These are phyloP conservation scores for Choristoneura rosaceana DNA, from an alignment of 2,888 invertebrate genomes.

Conservation along the genomic window DNA sequence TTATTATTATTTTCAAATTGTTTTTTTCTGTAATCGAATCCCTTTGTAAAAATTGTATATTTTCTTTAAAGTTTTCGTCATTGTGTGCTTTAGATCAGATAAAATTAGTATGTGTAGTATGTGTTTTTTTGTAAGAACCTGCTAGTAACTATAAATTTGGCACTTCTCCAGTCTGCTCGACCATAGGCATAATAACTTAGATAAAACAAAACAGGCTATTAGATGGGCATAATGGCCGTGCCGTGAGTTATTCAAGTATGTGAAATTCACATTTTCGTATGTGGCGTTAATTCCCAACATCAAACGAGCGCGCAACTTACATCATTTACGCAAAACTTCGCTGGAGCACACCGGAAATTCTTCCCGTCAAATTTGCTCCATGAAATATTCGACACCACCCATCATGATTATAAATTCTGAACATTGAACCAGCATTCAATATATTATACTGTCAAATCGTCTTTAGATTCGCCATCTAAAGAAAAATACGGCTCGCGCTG, in stretches of 20 bases:
- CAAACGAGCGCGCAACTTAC: slow-evolving; percentile 65
- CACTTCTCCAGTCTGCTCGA: slow-evolving; percentile 23
- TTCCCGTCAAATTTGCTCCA: slow-evolving; percentile 53
- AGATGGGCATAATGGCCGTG: slow-evolving; percentile 49
- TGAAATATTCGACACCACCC: slow-evolving; percentile 64
- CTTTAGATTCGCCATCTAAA: not conserved
- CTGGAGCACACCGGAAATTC: slow-evolving; percentile 57
- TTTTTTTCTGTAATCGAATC: not conserved
- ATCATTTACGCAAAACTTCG: slow-evolving; percentile 64
- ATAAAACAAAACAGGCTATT: slow-evolving; percentile 46
- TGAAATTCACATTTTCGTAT: slow-evolving; percentile 61
- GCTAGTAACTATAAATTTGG: slow-evolving; percentile 17
- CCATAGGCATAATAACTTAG: slow-evolving; percentile 36
- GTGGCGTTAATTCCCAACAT: slow-evolving; percentile 63
- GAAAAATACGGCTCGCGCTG: slow-evolving; percentile 5
- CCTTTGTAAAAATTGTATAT: not conserved
- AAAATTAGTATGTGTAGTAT: not conserved
- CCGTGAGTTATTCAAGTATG: slow-evolving; percentile 57
- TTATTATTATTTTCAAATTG: not conserved
- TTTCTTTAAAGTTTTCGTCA: not conserved
- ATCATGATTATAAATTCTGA: slow-evolving; percentile 49
- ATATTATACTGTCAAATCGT: slow-evolving; percentile 25
- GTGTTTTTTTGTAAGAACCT: not conserved
- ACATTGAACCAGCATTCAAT: slow-evolving; percentile 26
- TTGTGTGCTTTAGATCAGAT: not conserved